Percentiles rank a stretch among this genome's conserved stretches.
phyloP scores from a whole-genome alignment of 1,140 invertebrate genomes.

The Hyles euphorbiae region DNA sequence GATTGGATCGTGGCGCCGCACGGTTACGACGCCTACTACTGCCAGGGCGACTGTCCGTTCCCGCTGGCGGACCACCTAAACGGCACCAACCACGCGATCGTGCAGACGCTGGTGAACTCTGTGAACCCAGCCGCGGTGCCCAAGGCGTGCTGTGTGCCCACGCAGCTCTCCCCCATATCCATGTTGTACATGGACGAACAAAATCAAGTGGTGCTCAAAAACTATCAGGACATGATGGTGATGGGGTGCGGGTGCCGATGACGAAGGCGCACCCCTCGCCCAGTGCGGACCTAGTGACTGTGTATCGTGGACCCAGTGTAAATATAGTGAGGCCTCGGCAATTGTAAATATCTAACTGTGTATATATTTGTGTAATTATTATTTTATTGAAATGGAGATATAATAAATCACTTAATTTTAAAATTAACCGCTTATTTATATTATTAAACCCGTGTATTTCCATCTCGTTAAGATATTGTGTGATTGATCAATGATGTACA shows the following conservation, averaged over 20 bases:
- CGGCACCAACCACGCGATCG: conserved; percentile 98
- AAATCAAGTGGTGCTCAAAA: conserved; percentile 95
- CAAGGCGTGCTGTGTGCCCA: conserved; percentile 95
- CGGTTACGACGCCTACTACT: conserved; percentile 97
- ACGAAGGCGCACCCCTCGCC: conserved; percentile 55
- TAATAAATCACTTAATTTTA: conserved; percentile 66
- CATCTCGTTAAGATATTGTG: not conserved
- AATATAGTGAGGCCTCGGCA: conserved; percentile 67
- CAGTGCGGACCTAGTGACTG: conserved; percentile 56
- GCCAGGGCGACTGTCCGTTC: conserved; percentile 95
- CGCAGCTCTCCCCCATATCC: conserved; percentile 90
- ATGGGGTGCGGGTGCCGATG: conserved; percentile 95
- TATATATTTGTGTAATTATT: conserved; percentile 72
- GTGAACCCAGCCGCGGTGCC: conserved; percentile 92
- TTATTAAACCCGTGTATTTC: conserved; percentile 3
- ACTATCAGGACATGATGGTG: conserved; percentile 97
- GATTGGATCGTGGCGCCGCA: conserved; percentile 99
- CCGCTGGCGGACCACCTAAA: conserved; percentile 95
- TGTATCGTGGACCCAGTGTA: conserved; percentile 70
- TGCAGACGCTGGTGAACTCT: conserved; percentile 96
- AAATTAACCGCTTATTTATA: conserved; percentile 9
- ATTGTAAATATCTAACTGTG: conserved; percentile 67
- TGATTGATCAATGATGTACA: not conserved
- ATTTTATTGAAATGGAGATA: conserved; percentile 70
- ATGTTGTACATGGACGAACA: conserved; percentile 96